These are phyloP conservation scores for Falco naumanni DNA, from an alignment of 2,797 vertebrate species.

Conservation along the genomic window DNA sequence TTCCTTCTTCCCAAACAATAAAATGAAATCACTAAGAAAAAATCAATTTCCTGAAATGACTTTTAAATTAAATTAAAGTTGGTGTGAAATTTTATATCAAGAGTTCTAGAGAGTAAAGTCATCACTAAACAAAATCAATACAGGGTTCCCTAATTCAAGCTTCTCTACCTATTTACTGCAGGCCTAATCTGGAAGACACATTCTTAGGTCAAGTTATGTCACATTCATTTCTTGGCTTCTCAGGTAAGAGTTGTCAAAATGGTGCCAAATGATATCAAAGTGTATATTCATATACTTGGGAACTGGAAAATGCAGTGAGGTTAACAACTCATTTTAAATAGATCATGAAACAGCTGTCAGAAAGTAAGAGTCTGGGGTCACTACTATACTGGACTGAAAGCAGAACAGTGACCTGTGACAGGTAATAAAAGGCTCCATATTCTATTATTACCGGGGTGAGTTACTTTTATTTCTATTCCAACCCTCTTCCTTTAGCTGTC, in stretches of 20 bases:
- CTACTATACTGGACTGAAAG: neutral
- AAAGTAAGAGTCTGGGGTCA: neutral
- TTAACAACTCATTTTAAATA: constrained; percentile 6
- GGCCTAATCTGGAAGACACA: neutral
- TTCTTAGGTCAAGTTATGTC: neutral
- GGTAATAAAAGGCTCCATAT: constrained; percentile 25
- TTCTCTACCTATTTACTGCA: neutral
- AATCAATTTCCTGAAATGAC: neutral
- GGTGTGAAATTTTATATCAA: neutral
- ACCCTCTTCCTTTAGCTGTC: neutral
- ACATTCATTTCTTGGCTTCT: neutral
- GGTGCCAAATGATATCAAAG: neutral
- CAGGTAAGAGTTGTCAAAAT: neutral
- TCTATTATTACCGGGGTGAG: neutral
- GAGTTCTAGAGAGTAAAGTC: neutral
- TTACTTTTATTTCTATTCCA: neutral
- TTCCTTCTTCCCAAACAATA: neutral
- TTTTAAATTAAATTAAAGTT: constrained; percentile 3
- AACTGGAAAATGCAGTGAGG: neutral
- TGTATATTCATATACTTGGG: neutral
- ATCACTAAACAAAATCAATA: neutral
- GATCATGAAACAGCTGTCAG: neutral
- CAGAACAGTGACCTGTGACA: neutral
- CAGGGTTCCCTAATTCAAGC: neutral
- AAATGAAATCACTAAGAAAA: neutral